Percentiles rank a stretch among this genome's conserved stretches.
phyloP scores from a whole-genome alignment of 1,140 invertebrate genomes.

The Drosophila micromelanica region DNA sequence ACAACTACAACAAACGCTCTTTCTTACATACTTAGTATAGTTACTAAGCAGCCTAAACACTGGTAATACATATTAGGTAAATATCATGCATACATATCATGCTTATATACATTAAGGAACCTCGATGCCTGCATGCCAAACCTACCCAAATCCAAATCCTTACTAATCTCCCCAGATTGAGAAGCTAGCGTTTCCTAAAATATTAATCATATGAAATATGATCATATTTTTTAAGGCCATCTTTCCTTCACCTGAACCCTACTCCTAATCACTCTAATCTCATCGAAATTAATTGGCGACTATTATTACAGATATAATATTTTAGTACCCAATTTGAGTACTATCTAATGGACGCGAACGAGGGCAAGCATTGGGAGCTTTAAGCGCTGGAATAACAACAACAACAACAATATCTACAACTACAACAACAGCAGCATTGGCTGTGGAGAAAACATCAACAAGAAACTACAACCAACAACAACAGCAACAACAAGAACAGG shows the following conservation, averaged over 20 bases:
- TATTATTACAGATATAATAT: constrained; percentile 73
- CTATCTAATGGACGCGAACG: constrained; percentile 42
- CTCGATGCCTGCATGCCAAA: constrained; percentile 16
- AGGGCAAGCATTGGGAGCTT: constrained; percentile 20
- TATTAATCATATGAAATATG: background rate
- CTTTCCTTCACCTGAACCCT: background rate
- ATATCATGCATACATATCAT: constrained; percentile 45
- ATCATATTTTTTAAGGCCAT: background rate
- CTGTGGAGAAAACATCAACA: constrained; percentile 11
- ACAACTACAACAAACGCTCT: constrained; percentile 20
- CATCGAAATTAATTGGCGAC: constrained; percentile 21
- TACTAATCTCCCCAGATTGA: background rate
- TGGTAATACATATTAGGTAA: constrained; percentile 76
- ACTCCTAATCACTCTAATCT: background rate
- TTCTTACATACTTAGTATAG: constrained; percentile 68
- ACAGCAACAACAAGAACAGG: constrained; percentile 5
- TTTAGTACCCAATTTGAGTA: constrained; percentile 73
- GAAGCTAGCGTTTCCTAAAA: background rate
- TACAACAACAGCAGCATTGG: constrained; percentile 27
- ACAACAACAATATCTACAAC: constrained; percentile 33
- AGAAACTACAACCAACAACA: background rate
- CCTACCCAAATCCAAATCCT: background rate
- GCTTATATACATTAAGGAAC: background rate
- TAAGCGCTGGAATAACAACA: constrained; percentile 29
- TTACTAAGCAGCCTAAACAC: constrained; percentile 72